phyloP scores from a whole-genome alignment of 2,113 vertebrate genomes.

The Syngnathus typhle region DNA sequence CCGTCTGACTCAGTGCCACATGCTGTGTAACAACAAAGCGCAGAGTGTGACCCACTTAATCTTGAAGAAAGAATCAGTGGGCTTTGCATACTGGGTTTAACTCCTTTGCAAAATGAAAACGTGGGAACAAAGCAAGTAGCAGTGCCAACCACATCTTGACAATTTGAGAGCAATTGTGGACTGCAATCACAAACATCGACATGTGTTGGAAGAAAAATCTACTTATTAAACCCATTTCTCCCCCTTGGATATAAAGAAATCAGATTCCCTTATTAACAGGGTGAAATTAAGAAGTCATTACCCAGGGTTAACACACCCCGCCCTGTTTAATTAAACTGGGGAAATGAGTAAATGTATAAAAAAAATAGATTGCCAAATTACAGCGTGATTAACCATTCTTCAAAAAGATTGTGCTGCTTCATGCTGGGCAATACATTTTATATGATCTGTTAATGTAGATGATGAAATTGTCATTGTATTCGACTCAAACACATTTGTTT shows the following conservation, averaged over 20 bases:
- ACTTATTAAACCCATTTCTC: background rate
- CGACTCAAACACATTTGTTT: background rate
- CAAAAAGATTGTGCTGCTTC: slow-evolving; percentile 10
- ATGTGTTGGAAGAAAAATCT: background rate
- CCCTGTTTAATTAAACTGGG: slow-evolving; percentile 14
- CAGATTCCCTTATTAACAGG: background rate
- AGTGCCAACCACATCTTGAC: background rate
- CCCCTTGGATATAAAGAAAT: background rate
- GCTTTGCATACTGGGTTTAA: background rate
- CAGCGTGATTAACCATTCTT: slow-evolving; percentile 17
- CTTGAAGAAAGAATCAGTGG: background rate
- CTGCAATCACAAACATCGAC: background rate
- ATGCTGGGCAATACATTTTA: background rate
- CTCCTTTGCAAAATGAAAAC: background rate
- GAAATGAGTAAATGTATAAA: slow-evolving; percentile 14
- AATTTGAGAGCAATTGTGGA: background rate
- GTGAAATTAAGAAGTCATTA: slow-evolving; percentile 6
- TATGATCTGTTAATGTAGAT: background rate
- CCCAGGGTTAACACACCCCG: background rate
- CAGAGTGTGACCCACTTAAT: background rate
- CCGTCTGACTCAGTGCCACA: background rate
- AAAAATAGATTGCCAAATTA: slow-evolving; percentile 14
- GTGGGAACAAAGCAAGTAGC: background rate
- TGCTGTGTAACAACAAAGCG: slow-evolving; percentile 1
- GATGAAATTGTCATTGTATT: background rate